Evolutionary conservation across 2,888 invertebrate genomes (phyloP), one percentile per base, ranked within the genome.

Genomic region (Imbricaverruca yamaguchii): DNA sequence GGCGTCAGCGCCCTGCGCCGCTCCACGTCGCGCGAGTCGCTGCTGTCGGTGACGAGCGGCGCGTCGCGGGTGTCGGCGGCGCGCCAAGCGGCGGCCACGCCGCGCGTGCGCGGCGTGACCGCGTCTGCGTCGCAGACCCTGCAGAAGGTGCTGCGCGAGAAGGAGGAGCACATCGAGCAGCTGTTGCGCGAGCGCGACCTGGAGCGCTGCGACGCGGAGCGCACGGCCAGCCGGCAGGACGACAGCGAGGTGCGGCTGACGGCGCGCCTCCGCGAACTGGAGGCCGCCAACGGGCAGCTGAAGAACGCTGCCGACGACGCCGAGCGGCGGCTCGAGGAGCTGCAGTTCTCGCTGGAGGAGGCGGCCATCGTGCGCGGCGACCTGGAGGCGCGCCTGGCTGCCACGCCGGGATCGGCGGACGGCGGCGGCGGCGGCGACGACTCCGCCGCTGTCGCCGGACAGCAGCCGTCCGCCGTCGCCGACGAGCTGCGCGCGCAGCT

Each of bases 161-260:
- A 97, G 87, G 95, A 97, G 86, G 93, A 93, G 84, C 97, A 98
- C 86, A 92, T 98, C 86, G 96, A 97, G 86, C 93, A 95, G 85
- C 89, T 98, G 85, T 91, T 97, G 87, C 92, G 93, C 83, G 98
- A 98, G 87, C 89, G 96, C 81, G 97, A 98, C 86, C 87, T 97
- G 85, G 98, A 97, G 87, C 90, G 96, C 85, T 91, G 94, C 59
- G 95, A 97, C 87, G 91, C 96, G 56, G 95, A 94, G 21, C 92
- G 93, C 87, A 92, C 93, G 83, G 92, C 94, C 7, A 90, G 91
- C 84, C 93, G 94, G 86, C 93, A 92, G 56, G 96, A 89, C 83
- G 89, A 91, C 80, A 84, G 87, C 65, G 85, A 85, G 65, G 84
- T 85, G 6, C 87, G 83, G 84, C 87, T 85, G 79, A 90, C 84